Evolutionary conservation across 30 jellyfish, hydroid and myxozoan genomes (phyloP).

Genomic region (Aurelia sp.): DNA sequence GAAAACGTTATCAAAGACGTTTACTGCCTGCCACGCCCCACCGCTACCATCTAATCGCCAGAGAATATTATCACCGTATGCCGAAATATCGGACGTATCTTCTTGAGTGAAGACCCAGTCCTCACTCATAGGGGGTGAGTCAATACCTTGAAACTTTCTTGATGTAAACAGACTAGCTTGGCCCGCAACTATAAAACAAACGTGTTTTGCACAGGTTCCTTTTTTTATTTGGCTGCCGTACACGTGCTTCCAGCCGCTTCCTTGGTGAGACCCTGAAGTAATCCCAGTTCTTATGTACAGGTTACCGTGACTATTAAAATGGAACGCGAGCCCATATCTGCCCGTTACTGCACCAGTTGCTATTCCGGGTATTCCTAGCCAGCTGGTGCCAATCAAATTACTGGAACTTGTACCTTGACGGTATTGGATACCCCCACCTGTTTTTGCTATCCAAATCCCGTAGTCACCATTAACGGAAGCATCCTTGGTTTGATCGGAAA

Average conservation of each 20-base stretch:
- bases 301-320: neutral
- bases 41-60: slow-evolving; percentile 26
- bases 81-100: neutral
- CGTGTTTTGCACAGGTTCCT: no score
- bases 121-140: no score
- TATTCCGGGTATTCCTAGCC: neutral
- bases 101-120: neutral
- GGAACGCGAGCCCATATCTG: slow-evolving; percentile 23
- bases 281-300: slow-evolving; percentile 12
- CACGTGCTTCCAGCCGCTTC: slow-evolving; percentile 4
- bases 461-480: slow-evolving; percentile 1
- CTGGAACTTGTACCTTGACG: slow-evolving; percentile 12
- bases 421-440: neutral
- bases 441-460: neutral
- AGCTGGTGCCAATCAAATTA: slow-evolving; percentile 16
- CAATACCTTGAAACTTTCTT: no score
- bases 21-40: slow-evolving; percentile 17
- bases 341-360: slow-evolving; percentile 10
- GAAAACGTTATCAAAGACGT: neutral
- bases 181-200: no score
- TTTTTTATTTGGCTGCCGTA: no score
- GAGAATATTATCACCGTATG: slow-evolving; percentile 12
- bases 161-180: no score
- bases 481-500: no score
- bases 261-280: neutral